These are phyloP conservation scores for Reinhardtius hippoglossoides DNA, from an alignment of 2,113 vertebrate species.

Conservation along the genomic window DNA sequence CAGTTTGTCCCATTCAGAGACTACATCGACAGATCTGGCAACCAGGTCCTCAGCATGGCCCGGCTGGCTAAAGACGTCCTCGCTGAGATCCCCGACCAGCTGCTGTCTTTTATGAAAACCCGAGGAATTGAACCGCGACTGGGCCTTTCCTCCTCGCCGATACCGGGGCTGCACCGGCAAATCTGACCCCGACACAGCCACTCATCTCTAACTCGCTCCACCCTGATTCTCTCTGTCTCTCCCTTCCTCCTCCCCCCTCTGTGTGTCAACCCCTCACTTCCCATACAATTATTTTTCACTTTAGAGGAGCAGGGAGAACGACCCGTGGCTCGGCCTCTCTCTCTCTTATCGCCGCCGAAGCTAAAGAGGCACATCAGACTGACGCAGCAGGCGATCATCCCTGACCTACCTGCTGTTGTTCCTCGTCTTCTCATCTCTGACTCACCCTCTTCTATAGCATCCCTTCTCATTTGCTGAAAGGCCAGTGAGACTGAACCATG, in stretches of 20 bases:
- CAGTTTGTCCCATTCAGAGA: slow-evolving; percentile 98
- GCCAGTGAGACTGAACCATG: not conserved
- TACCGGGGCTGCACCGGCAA: slow-evolving; percentile 66
- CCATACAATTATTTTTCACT: slow-evolving; percentile 19
- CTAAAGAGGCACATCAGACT: slow-evolving; percentile 44
- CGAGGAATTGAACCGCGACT: slow-evolving; percentile 89
- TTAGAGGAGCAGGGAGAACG: slow-evolving; percentile 15
- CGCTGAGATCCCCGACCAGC: slow-evolving; percentile 95
- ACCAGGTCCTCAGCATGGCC: slow-evolving; percentile 98
- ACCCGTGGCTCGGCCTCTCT: slow-evolving; percentile 26
- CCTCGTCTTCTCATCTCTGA: slow-evolving; percentile 15
- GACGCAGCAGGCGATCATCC: slow-evolving; percentile 23
- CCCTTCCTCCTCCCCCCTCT: not conserved
- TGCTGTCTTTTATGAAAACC: slow-evolving; percentile 96
- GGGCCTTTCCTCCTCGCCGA: slow-evolving; percentile 68
- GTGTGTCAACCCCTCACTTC: slow-evolving; percentile 14
- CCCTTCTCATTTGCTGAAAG: slow-evolving; percentile 13
- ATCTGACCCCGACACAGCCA: slow-evolving; percentile 47
- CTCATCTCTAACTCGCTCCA: slow-evolving; percentile 8
- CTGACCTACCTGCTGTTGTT: slow-evolving; percentile 39
- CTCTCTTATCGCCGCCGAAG: slow-evolving; percentile 40
- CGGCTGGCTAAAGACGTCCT: slow-evolving; percentile 95
- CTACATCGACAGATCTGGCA: slow-evolving; percentile 94
- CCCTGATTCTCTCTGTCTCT: not conserved
- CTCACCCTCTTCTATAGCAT: slow-evolving; percentile 8